phyloP scores from a whole-genome alignment of 2,888 invertebrate genomes.

The Sphaerophoria rueppellii region DNA sequence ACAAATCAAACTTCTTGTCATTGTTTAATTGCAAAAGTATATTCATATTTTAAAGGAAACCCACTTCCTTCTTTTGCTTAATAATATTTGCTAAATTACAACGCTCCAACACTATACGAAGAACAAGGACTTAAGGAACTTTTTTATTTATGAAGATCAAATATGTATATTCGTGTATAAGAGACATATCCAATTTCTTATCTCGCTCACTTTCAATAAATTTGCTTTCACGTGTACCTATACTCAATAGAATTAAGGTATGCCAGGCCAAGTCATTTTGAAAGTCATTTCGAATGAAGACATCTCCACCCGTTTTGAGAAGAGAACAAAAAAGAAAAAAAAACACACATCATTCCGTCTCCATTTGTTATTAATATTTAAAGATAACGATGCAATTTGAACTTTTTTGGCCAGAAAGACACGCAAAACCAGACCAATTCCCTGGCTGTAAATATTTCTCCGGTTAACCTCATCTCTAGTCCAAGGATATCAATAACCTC shows the following conservation, averaged over 20 bases:
- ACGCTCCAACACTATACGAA: too few species aligned
- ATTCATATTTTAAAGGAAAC: too few species aligned
- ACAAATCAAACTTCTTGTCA: too few species aligned
- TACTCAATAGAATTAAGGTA: slow-evolving; percentile 46
- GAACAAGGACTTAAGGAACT: too few species aligned
- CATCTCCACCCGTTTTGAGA: background rate
- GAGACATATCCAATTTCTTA: slow-evolving; percentile 16
- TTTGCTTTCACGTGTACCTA: slow-evolving; percentile 21
- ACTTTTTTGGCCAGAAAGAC: slow-evolving; percentile 68
- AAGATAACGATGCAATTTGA: slow-evolving; percentile 73
- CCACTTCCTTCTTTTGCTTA: too few species aligned
- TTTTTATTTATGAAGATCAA: slow-evolving; percentile 9
- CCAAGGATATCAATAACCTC: slow-evolving; percentile 68
- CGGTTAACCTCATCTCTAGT: slow-evolving; percentile 62
- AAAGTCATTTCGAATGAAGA: slow-evolving; percentile 40
- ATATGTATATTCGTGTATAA: background rate
- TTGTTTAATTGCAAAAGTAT: too few species aligned
- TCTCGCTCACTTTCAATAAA: slow-evolving; percentile 33
- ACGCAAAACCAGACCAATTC: slow-evolving; percentile 70
- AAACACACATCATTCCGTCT: slow-evolving; percentile 26
- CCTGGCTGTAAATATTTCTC: slow-evolving; percentile 69
- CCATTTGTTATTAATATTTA: slow-evolving; percentile 69
- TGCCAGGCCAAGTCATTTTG: slow-evolving; percentile 38
- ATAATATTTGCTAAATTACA: too few species aligned
- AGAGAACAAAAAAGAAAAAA: background rate